Conservation (phyloP, 1,140 invertebrate genomes). For the Eueides isabella region DNA sequence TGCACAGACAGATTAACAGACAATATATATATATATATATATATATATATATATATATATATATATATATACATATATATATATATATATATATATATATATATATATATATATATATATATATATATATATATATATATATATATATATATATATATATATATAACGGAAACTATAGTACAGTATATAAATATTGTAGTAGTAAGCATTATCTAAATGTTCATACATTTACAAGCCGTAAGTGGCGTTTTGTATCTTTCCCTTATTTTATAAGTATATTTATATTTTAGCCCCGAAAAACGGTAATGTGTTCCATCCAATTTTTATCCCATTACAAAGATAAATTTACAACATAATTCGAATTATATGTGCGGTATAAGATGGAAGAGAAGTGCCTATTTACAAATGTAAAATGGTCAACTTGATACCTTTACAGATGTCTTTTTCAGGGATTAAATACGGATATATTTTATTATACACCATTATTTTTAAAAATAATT, state of each 20-base stretch:
- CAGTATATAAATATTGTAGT: constrained; percentile 5
- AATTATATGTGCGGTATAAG: background rate
- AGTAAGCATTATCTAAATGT: constrained; percentile 1
- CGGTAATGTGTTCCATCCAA: constrained; percentile 14
- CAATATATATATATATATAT: too few relatives aligned
- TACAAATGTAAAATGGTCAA: background rate
- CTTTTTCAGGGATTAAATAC: background rate
- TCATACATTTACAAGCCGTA: background rate
- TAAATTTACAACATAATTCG: background rate
- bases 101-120: too few relatives aligned
- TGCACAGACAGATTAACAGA: too few relatives aligned
- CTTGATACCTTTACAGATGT: background rate
- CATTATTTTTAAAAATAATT: background rate
- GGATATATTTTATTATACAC: too few relatives aligned
- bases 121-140: background rate
- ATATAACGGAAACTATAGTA: background rate
- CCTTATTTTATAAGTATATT: background rate
- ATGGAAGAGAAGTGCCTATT: background rate
- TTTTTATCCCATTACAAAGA: constrained; percentile 12
- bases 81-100: too few relatives aligned
- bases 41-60: too few relatives aligned
- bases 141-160: background rate
- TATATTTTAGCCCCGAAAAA: constrained; percentile 11
- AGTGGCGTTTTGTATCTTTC: background rate
- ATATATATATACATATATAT: too few relatives aligned